A percentile compares a stretch with the other conserved stretches of the same genome.
phyloP scores from a whole-genome alignment of 2,797 vertebrate genomes.

The Gypaetus barbatus region DNA sequence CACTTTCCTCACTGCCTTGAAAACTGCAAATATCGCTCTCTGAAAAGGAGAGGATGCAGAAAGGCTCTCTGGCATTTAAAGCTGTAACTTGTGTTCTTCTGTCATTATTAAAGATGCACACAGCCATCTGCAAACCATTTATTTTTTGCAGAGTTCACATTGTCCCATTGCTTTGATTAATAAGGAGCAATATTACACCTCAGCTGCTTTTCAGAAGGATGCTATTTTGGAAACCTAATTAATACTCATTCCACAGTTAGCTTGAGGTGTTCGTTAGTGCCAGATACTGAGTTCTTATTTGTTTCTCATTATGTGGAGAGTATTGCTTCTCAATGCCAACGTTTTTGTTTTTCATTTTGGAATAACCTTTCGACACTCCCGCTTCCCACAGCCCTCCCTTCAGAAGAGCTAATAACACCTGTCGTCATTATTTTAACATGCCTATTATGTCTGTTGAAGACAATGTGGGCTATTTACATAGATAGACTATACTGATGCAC shows the following conservation, averaged over 20 bases:
- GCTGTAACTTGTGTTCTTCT: conserved; percentile 65
- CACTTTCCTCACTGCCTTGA: conserved; percentile 49
- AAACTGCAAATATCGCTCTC: conserved; percentile 57
- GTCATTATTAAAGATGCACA: conserved; percentile 59
- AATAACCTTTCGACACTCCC: conserved; percentile 14
- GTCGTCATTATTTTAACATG: conserved; percentile 22
- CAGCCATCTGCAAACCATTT: conserved; percentile 64
- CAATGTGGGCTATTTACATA: neutral
- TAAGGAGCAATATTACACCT: conserved; percentile 51
- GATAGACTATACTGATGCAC: neutral
- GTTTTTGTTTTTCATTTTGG: conserved; percentile 22
- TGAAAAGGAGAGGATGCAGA: conserved; percentile 53
- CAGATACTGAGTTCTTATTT: conserved; percentile 46
- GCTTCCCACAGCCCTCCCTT: conserved; percentile 10
- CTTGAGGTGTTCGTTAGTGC: conserved; percentile 54
- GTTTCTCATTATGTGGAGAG: conserved; percentile 53
- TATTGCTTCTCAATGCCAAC: conserved; percentile 33
- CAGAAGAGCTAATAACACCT: conserved; percentile 15
- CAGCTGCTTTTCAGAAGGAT: conserved; percentile 60
- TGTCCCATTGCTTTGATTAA: conserved; percentile 58
- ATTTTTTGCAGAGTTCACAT: conserved; percentile 55
- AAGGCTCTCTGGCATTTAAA: conserved; percentile 66
- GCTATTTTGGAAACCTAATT: conserved; percentile 59
- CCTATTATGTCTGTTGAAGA: neutral
- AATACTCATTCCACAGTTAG: conserved; percentile 56